Conservation (phyloP, 1,140 invertebrate genomes). For the Diplogasteroides magnus region DNA sequence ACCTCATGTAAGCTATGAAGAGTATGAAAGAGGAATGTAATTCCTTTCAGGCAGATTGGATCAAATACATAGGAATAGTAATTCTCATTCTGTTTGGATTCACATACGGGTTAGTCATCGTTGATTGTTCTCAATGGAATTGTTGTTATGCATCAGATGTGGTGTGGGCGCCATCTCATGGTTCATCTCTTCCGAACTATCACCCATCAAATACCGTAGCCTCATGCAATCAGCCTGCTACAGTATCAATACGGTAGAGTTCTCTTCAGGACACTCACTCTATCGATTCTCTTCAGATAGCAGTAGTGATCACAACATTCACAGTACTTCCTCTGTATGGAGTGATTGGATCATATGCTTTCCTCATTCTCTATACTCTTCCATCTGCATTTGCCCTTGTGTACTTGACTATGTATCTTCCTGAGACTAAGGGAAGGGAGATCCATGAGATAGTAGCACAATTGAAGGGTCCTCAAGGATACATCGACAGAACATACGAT, state of each 20-base stretch:
- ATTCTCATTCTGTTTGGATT: neutral
- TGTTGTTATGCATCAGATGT: no score
- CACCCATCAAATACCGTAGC: neutral
- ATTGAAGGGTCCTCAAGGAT: no score
- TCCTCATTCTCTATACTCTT: constrained; percentile 34
- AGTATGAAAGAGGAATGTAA: neutral
- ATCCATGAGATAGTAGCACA: constrained; percentile 46
- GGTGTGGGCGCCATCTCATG: neutral
- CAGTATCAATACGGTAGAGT: neutral
- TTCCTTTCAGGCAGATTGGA: neutral
- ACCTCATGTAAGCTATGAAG: neutral
- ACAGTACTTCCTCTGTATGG: constrained; percentile 36
- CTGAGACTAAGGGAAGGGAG: constrained; percentile 42
- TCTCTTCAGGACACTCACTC: neutral
- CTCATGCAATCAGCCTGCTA: constrained; percentile 1
- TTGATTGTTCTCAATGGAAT: no score
- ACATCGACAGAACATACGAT: no score
- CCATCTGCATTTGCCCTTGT: constrained; percentile 29
- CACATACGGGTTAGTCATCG: no score
- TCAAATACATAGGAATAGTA: neutral
- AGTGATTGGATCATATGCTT: constrained; percentile 32
- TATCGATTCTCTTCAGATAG: no score
- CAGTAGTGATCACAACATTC: constrained; percentile 33
- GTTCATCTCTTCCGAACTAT: neutral
- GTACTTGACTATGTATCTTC: constrained; percentile 16